Percentiles rank a stretch among this genome's conserved stretches.
These are phyloP conservation scores for Scaptomyza polygonia DNA, from an alignment of 2,888 invertebrate species.

Conservation along the genomic window DNA sequence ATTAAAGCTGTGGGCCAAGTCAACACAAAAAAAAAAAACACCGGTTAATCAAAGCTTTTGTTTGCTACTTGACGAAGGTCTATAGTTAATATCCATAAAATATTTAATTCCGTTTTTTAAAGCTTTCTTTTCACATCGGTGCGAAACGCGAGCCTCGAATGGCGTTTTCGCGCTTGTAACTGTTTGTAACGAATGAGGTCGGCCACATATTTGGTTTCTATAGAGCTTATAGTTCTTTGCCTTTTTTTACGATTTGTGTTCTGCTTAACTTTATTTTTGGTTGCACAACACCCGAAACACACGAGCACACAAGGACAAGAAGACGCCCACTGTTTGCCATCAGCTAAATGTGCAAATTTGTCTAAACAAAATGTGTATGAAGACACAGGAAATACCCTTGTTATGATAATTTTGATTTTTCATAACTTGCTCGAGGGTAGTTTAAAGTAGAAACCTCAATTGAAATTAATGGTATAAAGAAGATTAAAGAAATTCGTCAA, in stretches of 20 bases:
- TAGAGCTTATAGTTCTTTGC: constrained; percentile 59
- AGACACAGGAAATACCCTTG: constrained; percentile 30
- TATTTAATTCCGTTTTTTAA: constrained; percentile 16
- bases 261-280: constrained; percentile 39
- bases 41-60: constrained; percentile 5
- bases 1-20: constrained; percentile 78
- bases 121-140: constrained; percentile 43
- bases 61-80: constrained; percentile 3
- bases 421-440: not conserved
- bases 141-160: constrained; percentile 41
- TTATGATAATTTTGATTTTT: not conserved
- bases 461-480: not conserved
- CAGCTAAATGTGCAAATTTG: constrained; percentile 52
- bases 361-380: constrained; percentile 2
- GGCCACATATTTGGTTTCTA: constrained; percentile 72
- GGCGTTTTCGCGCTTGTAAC: constrained; percentile 72
- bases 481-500: not conserved
- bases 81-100: constrained; percentile 9
- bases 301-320: constrained; percentile 64
- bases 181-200: constrained; percentile 78
- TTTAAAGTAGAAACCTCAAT: not conserved
- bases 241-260: constrained; percentile 37
- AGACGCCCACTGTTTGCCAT: constrained; percentile 21
- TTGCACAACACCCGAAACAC: constrained; percentile 71
- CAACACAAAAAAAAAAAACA: constrained; percentile 3